phyloP scores from a whole-genome alignment of 2,797 vertebrate genomes.

The Acipenser transmontanus region DNA sequence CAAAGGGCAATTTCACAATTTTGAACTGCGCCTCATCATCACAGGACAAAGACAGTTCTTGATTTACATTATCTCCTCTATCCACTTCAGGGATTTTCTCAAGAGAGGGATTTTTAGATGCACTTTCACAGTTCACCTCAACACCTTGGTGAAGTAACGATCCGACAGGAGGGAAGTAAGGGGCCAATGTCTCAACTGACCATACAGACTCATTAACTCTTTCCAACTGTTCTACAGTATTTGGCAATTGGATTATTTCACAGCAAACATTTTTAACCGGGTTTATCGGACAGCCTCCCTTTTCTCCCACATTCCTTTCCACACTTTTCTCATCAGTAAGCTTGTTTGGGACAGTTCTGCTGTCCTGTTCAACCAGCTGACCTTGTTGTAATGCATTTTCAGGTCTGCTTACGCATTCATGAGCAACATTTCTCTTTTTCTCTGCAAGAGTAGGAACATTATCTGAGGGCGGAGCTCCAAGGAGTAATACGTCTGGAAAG shows the following conservation, averaged over 20 bases:
- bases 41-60: too few relatives aligned
- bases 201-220: constrained; percentile 54
- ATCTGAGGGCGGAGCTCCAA: constrained; percentile 22
- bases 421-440: constrained; percentile 12
- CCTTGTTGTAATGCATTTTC: neutral
- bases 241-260: constrained; percentile 48
- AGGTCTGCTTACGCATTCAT: constrained; percentile 12
- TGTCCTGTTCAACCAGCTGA: neutral
- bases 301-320: constrained; percentile 14
- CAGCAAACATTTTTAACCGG: constrained; percentile 28
- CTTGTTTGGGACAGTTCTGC: neutral
- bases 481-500: constrained; percentile 48
- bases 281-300: neutral
- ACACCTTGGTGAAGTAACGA: constrained; percentile 28
- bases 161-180: constrained; percentile 38
- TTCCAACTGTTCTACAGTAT: constrained; percentile 43
- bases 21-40: too few relatives aligned
- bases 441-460: neutral
- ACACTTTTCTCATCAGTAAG: neutral
- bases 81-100: constrained; percentile 5
- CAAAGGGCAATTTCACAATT: too few relatives aligned
- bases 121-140: constrained; percentile 20
- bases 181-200: constrained; percentile 48
- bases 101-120: neutral
- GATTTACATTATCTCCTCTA: too few relatives aligned